Evolutionary conservation across 2,888 invertebrate species (phyloP).

Genomic region (Anaspis maculata): DNA sequence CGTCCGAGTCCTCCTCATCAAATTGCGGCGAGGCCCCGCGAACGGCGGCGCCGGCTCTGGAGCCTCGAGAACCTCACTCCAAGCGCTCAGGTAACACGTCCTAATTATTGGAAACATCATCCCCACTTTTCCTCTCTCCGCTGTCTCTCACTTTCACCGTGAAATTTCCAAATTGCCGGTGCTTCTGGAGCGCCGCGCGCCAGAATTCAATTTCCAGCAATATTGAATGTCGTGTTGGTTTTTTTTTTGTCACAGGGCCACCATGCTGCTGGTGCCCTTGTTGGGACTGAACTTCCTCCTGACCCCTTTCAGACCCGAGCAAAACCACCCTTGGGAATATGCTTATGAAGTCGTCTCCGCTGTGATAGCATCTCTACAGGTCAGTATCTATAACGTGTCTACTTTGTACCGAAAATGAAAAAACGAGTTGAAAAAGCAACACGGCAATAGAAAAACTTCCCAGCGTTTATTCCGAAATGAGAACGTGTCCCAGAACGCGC

Average conservation of each 20-base stretch:
- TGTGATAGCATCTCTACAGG: conserved; percentile 81
- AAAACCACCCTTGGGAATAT: conserved; percentile 61
- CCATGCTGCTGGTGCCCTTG: conserved; percentile 81
- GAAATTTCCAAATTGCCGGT: no score
- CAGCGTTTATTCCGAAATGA: no score
- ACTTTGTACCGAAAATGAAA: no score
- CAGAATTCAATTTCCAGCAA: no score
- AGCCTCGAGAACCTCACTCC: conserved; percentile 64
- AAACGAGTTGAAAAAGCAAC: no score
- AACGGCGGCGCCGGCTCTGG: conserved; percentile 47
- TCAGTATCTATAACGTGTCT: no score
- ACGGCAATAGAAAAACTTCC: no score
- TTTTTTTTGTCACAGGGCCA: conserved; percentile 67
- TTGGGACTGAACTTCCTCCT: conserved; percentile 86
- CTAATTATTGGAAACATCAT: background rate
- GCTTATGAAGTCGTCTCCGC: conserved; percentile 80
- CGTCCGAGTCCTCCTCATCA: conserved; percentile 75
- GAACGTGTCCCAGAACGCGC: no score
- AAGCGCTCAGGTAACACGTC: conserved; percentile 56
- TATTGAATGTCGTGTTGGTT: no score
- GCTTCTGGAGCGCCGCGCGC: no score
- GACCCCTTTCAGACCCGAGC: conserved; percentile 73
- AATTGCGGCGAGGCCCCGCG: conserved; percentile 63
- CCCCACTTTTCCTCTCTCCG: no score
- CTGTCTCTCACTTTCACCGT: no score